Conservation (phyloP, 2,888 invertebrate species). For the Campoplex nolae region DNA sequence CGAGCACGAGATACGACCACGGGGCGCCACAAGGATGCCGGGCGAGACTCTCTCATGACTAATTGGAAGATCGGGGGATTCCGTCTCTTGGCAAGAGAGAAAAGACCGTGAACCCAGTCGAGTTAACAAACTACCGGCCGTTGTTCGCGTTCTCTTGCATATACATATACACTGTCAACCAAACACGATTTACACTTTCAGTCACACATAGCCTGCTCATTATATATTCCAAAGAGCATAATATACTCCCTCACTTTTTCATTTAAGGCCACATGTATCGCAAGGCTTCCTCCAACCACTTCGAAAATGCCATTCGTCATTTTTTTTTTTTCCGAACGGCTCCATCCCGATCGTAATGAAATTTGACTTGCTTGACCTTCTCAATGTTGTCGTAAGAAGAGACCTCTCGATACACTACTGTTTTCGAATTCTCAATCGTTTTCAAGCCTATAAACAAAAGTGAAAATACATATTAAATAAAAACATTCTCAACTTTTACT, state of each 20-base stretch:
- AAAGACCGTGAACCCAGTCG: slow-evolving; percentile 61
- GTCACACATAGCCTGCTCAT: slow-evolving; percentile 4
- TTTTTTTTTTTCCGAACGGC: background rate
- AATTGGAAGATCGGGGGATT: slow-evolving; percentile 67
- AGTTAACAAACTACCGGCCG: slow-evolving; percentile 39
- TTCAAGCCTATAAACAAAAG: background rate
- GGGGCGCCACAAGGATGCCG: slow-evolving; percentile 79
- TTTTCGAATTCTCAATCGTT: background rate
- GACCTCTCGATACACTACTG: background rate
- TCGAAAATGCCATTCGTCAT: slow-evolving; percentile 14
- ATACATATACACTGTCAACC: background rate
- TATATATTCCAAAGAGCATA: slow-evolving; percentile 35
- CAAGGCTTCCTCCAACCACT: slow-evolving; percentile 1
- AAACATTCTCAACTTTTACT: background rate
- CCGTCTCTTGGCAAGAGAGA: slow-evolving; percentile 33
- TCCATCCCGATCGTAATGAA: background rate
- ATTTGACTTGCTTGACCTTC: background rate
- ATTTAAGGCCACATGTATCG: background rate
- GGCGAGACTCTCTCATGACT: slow-evolving; percentile 72
- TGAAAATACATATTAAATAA: background rate
- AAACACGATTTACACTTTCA: slow-evolving; percentile 18
- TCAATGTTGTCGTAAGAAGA: background rate
- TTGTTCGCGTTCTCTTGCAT: slow-evolving; percentile 14
- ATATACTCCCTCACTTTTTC: slow-evolving; percentile 6
- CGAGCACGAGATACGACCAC: slow-evolving; percentile 74